Evolutionary conservation across 2,888 invertebrate genomes (phyloP).

Genomic region (Drosophila mulleri): DNA sequence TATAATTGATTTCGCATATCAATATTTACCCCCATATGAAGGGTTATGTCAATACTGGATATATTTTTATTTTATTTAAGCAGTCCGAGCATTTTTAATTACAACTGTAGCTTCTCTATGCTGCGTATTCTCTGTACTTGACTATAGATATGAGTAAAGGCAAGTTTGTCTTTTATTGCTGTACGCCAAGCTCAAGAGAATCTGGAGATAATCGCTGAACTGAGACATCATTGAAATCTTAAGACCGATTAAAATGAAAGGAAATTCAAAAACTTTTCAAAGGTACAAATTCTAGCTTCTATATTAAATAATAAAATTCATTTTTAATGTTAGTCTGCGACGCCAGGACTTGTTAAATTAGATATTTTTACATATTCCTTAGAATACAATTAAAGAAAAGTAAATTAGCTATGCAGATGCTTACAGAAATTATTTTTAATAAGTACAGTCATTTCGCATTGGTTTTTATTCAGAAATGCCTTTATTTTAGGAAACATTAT

Average conservation of each 20-base stretch:
- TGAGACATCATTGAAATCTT: no score
- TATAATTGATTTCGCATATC: slow-evolving; percentile 51
- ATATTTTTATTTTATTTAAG: slow-evolving; percentile 1
- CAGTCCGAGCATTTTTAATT: background rate
- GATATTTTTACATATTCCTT: background rate
- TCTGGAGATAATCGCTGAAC: no score
- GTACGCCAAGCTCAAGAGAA: no score
- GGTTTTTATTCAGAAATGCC: background rate
- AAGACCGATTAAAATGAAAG: no score
- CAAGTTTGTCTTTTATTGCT: no score
- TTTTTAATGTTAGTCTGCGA: no score
- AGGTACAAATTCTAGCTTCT: no score
- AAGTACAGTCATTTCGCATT: no score
- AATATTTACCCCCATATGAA: slow-evolving; percentile 9
- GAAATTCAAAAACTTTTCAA: no score
- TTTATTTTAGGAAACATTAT: slow-evolving; percentile 9
- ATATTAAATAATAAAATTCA: no score
- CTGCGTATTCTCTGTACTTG: background rate
- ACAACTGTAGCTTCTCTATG: background rate
- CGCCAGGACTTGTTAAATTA: no score
- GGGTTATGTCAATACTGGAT: background rate
- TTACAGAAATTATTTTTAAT: background rate
- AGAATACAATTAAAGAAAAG: background rate
- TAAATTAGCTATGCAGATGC: background rate
- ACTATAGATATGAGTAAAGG: background rate